Conservation (phyloP, 92 coral and sea anemone species). For the Plumapathes pennacea region DNA sequence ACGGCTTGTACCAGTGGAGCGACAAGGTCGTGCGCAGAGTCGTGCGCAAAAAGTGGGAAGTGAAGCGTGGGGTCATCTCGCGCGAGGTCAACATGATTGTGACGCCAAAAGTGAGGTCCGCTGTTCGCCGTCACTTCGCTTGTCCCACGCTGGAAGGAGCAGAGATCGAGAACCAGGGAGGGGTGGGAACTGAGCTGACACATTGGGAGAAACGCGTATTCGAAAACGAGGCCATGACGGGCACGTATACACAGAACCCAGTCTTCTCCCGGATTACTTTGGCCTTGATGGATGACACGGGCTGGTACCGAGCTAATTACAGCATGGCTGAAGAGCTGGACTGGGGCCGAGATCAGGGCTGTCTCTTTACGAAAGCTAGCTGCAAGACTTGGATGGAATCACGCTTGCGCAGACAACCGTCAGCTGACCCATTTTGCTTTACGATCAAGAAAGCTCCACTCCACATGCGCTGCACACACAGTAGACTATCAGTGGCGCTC, state of each 20-base stretch:
- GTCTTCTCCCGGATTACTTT: constrained; percentile 90
- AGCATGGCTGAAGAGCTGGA: constrained; percentile 87
- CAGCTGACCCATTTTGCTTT: constrained; percentile 86
- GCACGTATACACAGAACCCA: constrained; percentile 97
- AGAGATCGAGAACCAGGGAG: constrained; percentile 97
- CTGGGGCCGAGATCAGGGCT: constrained; percentile 93
- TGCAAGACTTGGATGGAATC: constrained; percentile 97
- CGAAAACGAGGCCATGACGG: constrained; percentile 99
- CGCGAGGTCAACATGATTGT: constrained; percentile 84
- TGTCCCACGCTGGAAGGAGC: constrained; percentile 92
- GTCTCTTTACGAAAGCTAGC: constrained; percentile 85
- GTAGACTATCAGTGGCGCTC: constrained; percentile 86
- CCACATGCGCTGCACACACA: constrained; percentile 95
- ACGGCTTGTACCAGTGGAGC: constrained; percentile 89
- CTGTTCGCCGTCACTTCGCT: constrained; percentile 80
- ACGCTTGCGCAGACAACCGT: constrained; percentile 44
- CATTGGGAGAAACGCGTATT: constrained; percentile 99
- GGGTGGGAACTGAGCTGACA: constrained; percentile 86
- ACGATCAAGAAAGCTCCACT: constrained; percentile 81
- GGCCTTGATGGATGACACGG: constrained; percentile 98
- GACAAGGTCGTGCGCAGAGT: constrained; percentile 57
- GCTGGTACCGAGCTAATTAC: constrained; percentile 94
- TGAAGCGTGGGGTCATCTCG: constrained; percentile 60
- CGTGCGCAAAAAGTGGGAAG: constrained; percentile 82
- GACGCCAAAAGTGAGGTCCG: constrained; percentile 79